Evolutionary conservation across 2,888 invertebrate genomes (phyloP).

Genomic region (Parnassius apollo): DNA sequence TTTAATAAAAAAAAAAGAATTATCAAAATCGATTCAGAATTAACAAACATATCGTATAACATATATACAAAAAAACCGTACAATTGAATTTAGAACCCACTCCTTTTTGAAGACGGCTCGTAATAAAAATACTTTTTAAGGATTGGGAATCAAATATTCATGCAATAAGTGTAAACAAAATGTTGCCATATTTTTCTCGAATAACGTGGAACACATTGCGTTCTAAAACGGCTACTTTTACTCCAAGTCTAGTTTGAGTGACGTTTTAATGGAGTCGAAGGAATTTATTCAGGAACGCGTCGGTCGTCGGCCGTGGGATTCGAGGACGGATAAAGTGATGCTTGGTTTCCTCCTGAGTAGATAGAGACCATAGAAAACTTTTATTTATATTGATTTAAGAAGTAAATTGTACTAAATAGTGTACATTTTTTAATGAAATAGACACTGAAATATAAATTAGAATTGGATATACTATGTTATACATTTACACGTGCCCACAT

Average conservation of each 20-base stretch:
- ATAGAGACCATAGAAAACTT: neutral
- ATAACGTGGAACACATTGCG: conserved; percentile 8
- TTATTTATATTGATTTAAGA: neutral
- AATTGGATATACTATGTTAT: no score
- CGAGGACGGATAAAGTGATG: conserved; percentile 11
- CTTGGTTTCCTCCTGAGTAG: neutral
- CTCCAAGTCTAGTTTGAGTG: conserved; percentile 36
- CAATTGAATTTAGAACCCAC: no score
- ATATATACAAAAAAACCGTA: no score
- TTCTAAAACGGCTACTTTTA: conserved; percentile 32
- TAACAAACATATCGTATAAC: no score
- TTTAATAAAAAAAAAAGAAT: no score
- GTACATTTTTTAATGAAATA: no score
- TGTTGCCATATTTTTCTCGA: conserved; percentile 10
- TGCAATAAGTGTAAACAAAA: neutral
- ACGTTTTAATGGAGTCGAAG: conserved; percentile 41
- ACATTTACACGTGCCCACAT: no score
- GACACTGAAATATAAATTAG: no score
- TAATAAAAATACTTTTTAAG: no score
- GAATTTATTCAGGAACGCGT: conserved; percentile 38
- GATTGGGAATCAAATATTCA: neutral
- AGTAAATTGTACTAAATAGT: no score
- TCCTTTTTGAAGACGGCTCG: neutral
- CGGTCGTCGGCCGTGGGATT: conserved; percentile 16
- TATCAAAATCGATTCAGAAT: no score